Conservation (phyloP, 1,140 invertebrate species). For the Sesamia nonagrioides region DNA sequence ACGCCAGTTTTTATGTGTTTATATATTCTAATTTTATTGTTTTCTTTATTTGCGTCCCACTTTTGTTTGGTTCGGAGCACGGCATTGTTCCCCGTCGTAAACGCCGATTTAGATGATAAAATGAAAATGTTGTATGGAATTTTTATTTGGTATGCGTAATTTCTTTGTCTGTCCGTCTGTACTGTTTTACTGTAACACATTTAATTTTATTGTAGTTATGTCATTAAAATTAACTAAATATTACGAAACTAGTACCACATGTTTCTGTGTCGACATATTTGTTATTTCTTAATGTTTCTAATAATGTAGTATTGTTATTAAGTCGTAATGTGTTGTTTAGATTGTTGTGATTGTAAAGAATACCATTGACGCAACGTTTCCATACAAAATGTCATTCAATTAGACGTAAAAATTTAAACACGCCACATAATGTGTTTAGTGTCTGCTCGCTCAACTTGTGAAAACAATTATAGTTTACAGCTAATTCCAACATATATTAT, state of each 20-base stretch:
- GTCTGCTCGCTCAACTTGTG: slow-evolving; percentile 11
- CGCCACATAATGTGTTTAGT: slow-evolving; percentile 21
- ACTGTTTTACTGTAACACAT: slow-evolving; percentile 46
- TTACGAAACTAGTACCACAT: slow-evolving; percentile 44
- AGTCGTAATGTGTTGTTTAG: slow-evolving; percentile 35
- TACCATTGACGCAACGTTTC: slow-evolving; percentile 29
- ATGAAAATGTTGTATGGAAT: slow-evolving; percentile 85
- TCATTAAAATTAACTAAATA: slow-evolving; percentile 52
- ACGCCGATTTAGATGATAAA: slow-evolving; percentile 87
- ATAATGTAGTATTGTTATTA: slow-evolving; percentile 38
- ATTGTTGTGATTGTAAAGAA: slow-evolving; percentile 19
- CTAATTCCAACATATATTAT: slow-evolving; percentile 34
- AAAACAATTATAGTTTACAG: slow-evolving; percentile 36
- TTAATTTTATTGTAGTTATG: slow-evolving; percentile 51
- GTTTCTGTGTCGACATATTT: slow-evolving; percentile 32
- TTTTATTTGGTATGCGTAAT: slow-evolving; percentile 81
- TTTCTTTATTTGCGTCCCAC: slow-evolving; percentile 87
- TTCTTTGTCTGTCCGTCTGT: slow-evolving; percentile 66
- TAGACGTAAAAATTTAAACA: slow-evolving; percentile 26
- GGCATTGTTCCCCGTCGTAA: slow-evolving; percentile 86
- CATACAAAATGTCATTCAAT: slow-evolving; percentile 33
- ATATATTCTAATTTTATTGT: slow-evolving; percentile 88
- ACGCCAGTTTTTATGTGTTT: slow-evolving; percentile 85
- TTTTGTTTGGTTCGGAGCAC: slow-evolving; percentile 85
- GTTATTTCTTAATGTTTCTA: slow-evolving; percentile 29